A percentile compares a stretch with the other conserved stretches of the same genome.
These are phyloP conservation scores for Barnardius zonarius DNA, from an alignment of 2,113 vertebrate species.

Conservation along the genomic window DNA sequence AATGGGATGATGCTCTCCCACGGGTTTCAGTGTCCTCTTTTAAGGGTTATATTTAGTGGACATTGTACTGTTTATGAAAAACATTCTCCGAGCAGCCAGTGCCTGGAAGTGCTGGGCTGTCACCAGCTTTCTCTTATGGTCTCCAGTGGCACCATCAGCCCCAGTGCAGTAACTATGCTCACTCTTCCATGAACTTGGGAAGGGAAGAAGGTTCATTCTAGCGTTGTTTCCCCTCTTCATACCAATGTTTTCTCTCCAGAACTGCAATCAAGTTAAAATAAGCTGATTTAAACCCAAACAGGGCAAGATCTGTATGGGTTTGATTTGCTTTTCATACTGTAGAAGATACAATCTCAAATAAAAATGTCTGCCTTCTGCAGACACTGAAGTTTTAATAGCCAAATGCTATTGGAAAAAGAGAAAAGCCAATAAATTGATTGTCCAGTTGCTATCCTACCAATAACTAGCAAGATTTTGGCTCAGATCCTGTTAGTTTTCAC, in stretches of 20 bases:
- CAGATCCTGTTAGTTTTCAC: neutral
- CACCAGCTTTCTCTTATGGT: neutral
- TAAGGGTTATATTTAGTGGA: neutral
- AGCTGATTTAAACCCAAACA: neutral
- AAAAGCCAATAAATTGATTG: neutral
- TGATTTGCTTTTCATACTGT: neutral
- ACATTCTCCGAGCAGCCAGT: accelerated
- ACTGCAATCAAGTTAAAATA: neutral
- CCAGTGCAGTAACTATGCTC: neutral
- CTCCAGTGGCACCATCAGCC: neutral
- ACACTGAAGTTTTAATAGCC: neutral
- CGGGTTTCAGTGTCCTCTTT: neutral
- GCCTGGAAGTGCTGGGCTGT: neutral
- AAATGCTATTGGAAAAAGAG: neutral
- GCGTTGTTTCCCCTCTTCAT: neutral
- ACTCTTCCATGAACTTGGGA: neutral
- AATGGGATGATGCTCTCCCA: neutral
- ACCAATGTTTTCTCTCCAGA: neutral
- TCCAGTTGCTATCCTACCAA: neutral
- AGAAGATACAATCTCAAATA: neutral
- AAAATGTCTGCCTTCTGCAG: neutral
- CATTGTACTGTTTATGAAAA: neutral
- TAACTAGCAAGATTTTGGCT: neutral
- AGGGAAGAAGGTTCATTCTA: neutral
- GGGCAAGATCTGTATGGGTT: neutral